Conservation (phyloP, 2,888 invertebrate species). For the Drosophila glabriapex region DNA sequence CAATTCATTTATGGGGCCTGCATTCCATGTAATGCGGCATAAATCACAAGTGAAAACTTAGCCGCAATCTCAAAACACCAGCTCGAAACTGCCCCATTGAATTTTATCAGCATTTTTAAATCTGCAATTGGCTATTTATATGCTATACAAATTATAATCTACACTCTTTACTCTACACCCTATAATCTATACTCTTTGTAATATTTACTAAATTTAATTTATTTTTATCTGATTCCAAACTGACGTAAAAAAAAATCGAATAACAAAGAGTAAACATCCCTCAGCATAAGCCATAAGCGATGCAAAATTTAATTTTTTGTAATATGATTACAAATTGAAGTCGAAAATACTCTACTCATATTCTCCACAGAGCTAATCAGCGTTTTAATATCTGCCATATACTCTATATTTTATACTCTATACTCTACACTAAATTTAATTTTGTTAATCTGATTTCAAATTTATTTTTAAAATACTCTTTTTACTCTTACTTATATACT, state of each 20-base stretch:
- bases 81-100: conserved; percentile 42
- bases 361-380: neutral
- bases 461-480: neutral
- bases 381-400: neutral
- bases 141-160: conserved; percentile 7
- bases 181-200: neutral
- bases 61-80: conserved; percentile 45
- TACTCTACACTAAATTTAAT: neutral
- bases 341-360: neutral
- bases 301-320: neutral
- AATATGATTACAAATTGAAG: neutral
- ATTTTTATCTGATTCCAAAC: neutral
- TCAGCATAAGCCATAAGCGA: neutral
- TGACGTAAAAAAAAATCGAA: too few species aligned
- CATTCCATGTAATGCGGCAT: conserved; percentile 54
- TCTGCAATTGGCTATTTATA: conserved; percentile 44
- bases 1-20: conserved; percentile 18
- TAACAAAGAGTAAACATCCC: neutral
- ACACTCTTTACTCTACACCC: neutral
- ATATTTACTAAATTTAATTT: too few species aligned
- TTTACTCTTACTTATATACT: neutral
- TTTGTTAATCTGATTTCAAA: neutral
- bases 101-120: conserved; percentile 62
- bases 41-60: conserved; percentile 65
- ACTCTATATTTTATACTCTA: neutral